A percentile compares a stretch with the other conserved stretches of the same genome.
These are phyloP conservation scores for Alexandromys fortis DNA, from an alignment of 2,113 vertebrate genomes.

Conservation along the genomic window DNA sequence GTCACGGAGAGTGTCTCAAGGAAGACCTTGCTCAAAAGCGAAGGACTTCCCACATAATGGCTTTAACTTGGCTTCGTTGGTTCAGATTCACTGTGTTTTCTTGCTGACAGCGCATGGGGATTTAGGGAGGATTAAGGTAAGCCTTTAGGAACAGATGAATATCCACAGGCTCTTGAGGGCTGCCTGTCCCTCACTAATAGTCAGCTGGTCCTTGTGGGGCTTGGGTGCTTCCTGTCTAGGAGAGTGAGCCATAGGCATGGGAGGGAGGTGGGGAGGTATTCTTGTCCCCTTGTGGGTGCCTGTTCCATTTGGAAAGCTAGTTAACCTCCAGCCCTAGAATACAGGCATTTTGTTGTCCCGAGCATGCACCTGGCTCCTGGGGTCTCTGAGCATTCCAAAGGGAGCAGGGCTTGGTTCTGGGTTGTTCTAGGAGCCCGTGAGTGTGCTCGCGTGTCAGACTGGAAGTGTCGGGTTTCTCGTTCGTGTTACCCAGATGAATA, in stretches of 20 bases:
- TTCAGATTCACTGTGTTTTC: not conserved
- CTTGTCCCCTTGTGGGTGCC: rapidly evolving
- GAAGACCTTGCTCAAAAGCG: rapidly evolving
- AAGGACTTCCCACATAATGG: rapidly evolving
- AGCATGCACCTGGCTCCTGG: rapidly evolving
- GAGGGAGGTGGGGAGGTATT: rapidly evolving
- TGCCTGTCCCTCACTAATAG: not conserved
- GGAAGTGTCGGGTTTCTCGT: rapidly evolving
- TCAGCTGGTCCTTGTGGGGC: not conserved
- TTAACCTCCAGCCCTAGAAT: not conserved
- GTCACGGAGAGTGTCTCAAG: rapidly evolving
- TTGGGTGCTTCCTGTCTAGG: not conserved
- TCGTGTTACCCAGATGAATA: not conserved
- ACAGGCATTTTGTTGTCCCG: rapidly evolving
- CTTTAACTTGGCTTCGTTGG: rapidly evolving
- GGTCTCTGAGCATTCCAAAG: too few relatives aligned
- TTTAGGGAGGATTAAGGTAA: constrained; percentile 60
- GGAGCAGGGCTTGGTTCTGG: rapidly evolving
- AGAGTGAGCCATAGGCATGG: rapidly evolving
- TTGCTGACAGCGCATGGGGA: not conserved
- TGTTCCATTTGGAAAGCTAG: not conserved
- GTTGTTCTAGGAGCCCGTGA: rapidly evolving
- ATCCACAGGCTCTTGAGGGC: not conserved
- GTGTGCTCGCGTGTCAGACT: rapidly evolving
- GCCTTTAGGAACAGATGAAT: not conserved